phyloP scores from a whole-genome alignment of 2,113 vertebrate genomes.

The Erythrolamprus reginae region DNA sequence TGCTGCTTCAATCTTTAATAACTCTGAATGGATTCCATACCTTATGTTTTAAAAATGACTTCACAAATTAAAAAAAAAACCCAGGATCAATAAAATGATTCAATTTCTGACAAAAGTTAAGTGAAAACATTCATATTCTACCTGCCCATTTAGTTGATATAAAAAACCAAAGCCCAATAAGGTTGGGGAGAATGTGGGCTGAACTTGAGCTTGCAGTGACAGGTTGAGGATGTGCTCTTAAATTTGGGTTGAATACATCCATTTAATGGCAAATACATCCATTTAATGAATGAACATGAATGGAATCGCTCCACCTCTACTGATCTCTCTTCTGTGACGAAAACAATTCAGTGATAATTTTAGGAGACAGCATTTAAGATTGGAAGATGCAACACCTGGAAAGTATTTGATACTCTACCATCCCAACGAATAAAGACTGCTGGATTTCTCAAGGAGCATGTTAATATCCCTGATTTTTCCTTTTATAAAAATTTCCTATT shows the following conservation, averaged over 20 bases:
- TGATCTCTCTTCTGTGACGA: not conserved
- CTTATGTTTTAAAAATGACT: not conserved
- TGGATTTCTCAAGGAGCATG: slow-evolving; percentile 3
- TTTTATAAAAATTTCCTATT: not conserved
- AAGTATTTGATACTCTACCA: not conserved
- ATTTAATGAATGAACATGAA: not conserved
- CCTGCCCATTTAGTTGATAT: not conserved
- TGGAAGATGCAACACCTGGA: not conserved
- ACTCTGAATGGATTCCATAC: not conserved
- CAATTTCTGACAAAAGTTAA: not conserved
- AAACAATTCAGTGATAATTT: not conserved
- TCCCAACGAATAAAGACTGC: not conserved
- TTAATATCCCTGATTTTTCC: not conserved
- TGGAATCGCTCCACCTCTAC: not conserved
- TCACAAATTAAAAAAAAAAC: not conserved
- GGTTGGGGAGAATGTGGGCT: not conserved
- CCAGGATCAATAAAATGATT: not conserved
- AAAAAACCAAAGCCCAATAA: not conserved
- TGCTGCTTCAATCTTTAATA: not conserved
- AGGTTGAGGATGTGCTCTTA: not conserved
- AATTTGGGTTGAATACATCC: not conserved
- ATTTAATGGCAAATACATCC: no score
- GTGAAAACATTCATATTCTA: not conserved
- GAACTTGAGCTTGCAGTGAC: not conserved
- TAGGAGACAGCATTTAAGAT: not conserved